These are phyloP conservation scores for Masnerella sp. DNA, from an alignment of 2,888 invertebrate genomes.

Conservation along the genomic window DNA sequence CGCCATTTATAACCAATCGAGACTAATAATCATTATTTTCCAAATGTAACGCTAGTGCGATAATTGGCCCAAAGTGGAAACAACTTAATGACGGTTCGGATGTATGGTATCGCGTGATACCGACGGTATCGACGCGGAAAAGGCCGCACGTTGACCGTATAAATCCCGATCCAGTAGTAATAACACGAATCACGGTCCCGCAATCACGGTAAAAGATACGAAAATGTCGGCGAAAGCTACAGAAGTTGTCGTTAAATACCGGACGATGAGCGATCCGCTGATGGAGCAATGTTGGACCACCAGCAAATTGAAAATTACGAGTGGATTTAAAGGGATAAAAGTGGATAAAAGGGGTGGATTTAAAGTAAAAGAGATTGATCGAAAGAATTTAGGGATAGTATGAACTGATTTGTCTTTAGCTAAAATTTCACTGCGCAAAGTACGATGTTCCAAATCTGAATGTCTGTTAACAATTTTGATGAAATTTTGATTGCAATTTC, in stretches of 20 bases:
- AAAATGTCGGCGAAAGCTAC: conserved; percentile 22
- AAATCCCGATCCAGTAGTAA: conserved; percentile 32
- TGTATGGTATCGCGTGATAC: conserved; percentile 7
- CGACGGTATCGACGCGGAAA: background rate
- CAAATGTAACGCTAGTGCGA: conserved; percentile 10
- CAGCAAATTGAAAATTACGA: conserved; percentile 37
- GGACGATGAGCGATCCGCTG: conserved; percentile 5
- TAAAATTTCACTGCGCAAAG: too few relatives aligned
- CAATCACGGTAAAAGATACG: conserved; percentile 35
- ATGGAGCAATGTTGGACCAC: conserved; percentile 19
- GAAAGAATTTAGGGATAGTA: too few relatives aligned
- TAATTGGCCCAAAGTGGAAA: conserved; percentile 30
- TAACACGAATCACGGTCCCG: conserved; percentile 34
- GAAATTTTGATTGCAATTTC: too few relatives aligned
- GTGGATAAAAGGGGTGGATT: too few relatives aligned
- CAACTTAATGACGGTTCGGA: conserved; percentile 31
- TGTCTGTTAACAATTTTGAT: too few relatives aligned
- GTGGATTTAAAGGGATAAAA: conserved; percentile 32
- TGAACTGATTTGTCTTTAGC: too few relatives aligned
- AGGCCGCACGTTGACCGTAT: conserved; percentile 7
- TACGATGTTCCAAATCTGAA: too few relatives aligned
- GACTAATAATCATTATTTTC: conserved; percentile 24
- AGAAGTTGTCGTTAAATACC: conserved; percentile 39
- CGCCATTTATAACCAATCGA: conserved; percentile 31
- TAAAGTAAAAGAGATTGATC: too few relatives aligned